Base-by-base conservation (phyloP, 2,888 invertebrate genomes). In the Oscheius sp. region DNA sequence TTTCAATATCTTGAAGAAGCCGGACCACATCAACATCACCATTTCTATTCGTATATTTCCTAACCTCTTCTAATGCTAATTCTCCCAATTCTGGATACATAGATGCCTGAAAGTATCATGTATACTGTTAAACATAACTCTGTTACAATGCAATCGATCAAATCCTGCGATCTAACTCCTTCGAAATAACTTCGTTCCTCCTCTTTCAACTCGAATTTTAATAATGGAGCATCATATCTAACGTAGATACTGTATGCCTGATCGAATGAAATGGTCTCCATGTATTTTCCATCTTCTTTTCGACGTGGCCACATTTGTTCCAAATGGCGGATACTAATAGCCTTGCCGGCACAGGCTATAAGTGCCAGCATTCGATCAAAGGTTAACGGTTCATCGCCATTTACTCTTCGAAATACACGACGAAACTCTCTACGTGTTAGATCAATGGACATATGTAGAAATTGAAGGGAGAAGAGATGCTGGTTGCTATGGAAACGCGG, bases 341-440 rank as follows among this genome's bases (percentile, higher is more conserved):
- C 20, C 36, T 62, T 62, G 4, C 62, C 62, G 30, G 47, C 30
- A 33, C 62, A 62, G 33, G 47, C 45, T n/a, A 62, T 62, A 12
- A 62, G 24, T 14, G 62, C 26, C 17, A 47, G 20, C 17, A 62
- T 24, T 30, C 49, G 47, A 20, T 62, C 62, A 17, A 62, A 62
- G 9, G 49, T 32, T 22, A 62, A 20, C 1, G 47, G 62, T 2
- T 49, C 32, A 17, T 47, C 20, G 6, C 20, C 30, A n/a, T 47
- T 49, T n/a, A 62, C 47, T 22, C 36, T 20, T n/a, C 62, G 28
- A 9, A 22, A 47, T 1, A 62, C 45, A n/a, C 62, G 62, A 47
- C 62, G 62, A 30, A 62, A 62, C 33, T 62, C 62, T 28, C 44
- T 28, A 14, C 45, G 45, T 6, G 47, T 28, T n/a, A 62, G 62